These are phyloP conservation scores for Pachypanchax playfairii DNA, from an alignment of 2,113 vertebrate species.

Conservation along the genomic window DNA sequence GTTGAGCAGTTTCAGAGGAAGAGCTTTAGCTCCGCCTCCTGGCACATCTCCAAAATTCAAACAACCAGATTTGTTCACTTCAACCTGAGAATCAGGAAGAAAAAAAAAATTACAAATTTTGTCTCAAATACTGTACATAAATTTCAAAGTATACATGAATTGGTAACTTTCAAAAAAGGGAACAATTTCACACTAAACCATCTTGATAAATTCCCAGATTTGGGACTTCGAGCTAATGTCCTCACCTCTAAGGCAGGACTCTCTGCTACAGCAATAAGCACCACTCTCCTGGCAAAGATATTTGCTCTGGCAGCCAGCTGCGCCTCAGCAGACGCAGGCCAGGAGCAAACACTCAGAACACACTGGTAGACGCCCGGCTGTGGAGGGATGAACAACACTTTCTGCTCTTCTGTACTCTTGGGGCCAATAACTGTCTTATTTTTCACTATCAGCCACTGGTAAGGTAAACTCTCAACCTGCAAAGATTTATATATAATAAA, in stretches of 20 bases:
- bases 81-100: slow-evolving; percentile 82
- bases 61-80: slow-evolving; percentile 78
- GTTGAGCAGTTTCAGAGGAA: slow-evolving; percentile 89
- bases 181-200: background rate
- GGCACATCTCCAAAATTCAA: slow-evolving; percentile 93
- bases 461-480: slow-evolving; percentile 85
- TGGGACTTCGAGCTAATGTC: no score
- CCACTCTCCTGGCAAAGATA: slow-evolving; percentile 86
- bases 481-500: slow-evolving; percentile 24
- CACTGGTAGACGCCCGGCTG: slow-evolving; percentile 88
- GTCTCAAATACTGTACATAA: background rate
- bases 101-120: background rate
- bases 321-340: slow-evolving; percentile 87
- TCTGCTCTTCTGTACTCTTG: slow-evolving; percentile 89
- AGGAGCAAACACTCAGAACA: slow-evolving; percentile 88
- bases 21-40: slow-evolving; percentile 85
- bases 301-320: slow-evolving; percentile 83
- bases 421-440: slow-evolving; percentile 91
- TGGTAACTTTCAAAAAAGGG: background rate
- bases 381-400: slow-evolving; percentile 89
- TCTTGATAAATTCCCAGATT: background rate
- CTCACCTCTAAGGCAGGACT: slow-evolving; percentile 88
- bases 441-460: slow-evolving; percentile 93
- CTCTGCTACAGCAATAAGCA: slow-evolving; percentile 89
- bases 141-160: background rate